Base-by-base conservation (phyloP, 2,888 invertebrate genomes). In the Parnassius mnemosyne region DNA sequence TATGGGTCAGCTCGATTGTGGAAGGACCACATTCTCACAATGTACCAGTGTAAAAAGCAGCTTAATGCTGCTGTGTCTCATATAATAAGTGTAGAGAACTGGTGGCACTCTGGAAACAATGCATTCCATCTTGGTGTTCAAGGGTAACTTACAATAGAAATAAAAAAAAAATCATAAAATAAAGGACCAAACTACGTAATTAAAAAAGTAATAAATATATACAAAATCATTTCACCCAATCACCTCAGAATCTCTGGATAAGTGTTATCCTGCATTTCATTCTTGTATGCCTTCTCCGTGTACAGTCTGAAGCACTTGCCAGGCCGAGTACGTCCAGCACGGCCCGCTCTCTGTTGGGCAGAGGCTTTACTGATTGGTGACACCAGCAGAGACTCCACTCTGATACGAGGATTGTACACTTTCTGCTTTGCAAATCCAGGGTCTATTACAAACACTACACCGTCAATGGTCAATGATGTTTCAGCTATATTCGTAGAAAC, bases 381-480 rank as follows among this genome's bases (percentile, higher is more conserved):
- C 10, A 99, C 99, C 1, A 99, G 90, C 12, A 99, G 92, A 3
- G 99, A 99, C 87, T 99, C 99, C 5, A 99, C 99, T 11, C 99
- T 94, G 72, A 88, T 88, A 5, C 97, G 92, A 0, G 97, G 97
- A 79, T 97, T 97, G 81, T 97, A 97, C 7, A 97, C 97, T 92
- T 99, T 99, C 84, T 99, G 99, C 80, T 99, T 99, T 0, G 99
- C 98, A 89, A 99, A 99, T 10, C 99, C 99, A 0, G 99, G 99
- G 88, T 99, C 99, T 78, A 99, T 99, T 10, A 99, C 99, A 82
- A 99, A 99, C 11, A 99, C 99, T 1, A 99, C 99, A 55, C 99
- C 99, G 77, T 99, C 99, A 75, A 99, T 99, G 7, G 99, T 99
- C 34, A 99, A 87, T 0, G 99, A 99, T 0, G 99, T 99, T 91